Evolutionary conservation across 2,797 vertebrate genomes (phyloP).

Genomic region (Melanotaenia trifasciata): DNA sequence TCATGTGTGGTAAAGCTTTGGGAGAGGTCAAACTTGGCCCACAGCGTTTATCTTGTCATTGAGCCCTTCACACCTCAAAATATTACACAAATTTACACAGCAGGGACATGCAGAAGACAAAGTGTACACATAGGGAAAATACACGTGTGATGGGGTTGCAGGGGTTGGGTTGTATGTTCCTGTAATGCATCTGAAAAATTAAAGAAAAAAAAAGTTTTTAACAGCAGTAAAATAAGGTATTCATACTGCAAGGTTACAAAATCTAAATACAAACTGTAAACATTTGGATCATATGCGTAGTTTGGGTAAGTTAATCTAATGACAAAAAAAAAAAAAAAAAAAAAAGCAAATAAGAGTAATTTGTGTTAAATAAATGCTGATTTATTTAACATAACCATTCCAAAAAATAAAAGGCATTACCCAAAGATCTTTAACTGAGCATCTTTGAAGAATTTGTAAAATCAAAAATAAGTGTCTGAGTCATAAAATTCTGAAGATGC

Average conservation of each 20-base stretch:
- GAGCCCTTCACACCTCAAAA: conserved; percentile 54
- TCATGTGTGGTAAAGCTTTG: conserved; percentile 15
- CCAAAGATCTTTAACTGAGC: neutral
- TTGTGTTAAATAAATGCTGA: neutral
- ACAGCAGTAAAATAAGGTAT: neutral
- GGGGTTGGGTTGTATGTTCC: neutral
- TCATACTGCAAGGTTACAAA: neutral
- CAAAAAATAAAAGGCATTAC: too few relatives aligned
- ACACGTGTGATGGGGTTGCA: neutral
- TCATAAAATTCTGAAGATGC: neutral
- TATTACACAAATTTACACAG: conserved; percentile 27
- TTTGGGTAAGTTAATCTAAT: neutral
- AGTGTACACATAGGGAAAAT: conserved; percentile 15
- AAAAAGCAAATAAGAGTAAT: neutral
- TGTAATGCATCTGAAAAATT: neutral
- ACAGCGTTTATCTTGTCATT: conserved; percentile 34
- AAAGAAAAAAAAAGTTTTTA: neutral
- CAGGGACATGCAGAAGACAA: neutral
- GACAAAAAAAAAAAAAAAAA: too few relatives aligned
- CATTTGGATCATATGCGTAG: neutral
- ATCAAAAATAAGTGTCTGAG: neutral
- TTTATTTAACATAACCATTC: too few relatives aligned
- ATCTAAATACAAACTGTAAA: neutral
- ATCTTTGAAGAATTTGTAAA: neutral
- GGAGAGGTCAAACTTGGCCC: conserved; percentile 36